Conservation (phyloP, 2,888 invertebrate genomes). For the Merodon equestris region DNA sequence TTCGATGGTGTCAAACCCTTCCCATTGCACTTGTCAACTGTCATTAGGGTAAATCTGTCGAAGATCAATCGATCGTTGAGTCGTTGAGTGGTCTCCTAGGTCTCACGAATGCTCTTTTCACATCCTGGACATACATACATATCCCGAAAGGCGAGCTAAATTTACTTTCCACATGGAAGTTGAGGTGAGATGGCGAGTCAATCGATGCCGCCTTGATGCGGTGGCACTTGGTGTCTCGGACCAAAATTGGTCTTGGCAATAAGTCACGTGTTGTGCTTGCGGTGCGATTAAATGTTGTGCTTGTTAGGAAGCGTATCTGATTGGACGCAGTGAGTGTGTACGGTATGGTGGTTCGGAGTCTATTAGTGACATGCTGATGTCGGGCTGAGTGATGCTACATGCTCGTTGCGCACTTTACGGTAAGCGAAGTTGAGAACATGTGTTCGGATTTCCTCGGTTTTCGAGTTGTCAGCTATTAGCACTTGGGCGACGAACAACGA, state of each 20-base stretch:
- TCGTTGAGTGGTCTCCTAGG: conserved; percentile 19
- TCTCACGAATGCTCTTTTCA: conserved; percentile 13
- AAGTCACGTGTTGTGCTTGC: conserved; percentile 59
- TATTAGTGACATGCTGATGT: conserved; percentile 52
- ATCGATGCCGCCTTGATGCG: conserved; percentile 55
- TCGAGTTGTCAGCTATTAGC: too few species aligned
- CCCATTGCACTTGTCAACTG: conserved; percentile 64
- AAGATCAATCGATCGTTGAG: conserved; percentile 53
- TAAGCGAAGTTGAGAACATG: conserved; percentile 36
- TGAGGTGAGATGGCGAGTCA: conserved; percentile 38
- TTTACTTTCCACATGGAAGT: too few species aligned
- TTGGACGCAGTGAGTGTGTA: conserved; percentile 20
- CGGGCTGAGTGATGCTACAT: conserved; percentile 56
- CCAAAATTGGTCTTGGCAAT: conserved; percentile 67
- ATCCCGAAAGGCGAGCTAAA: too few species aligned
- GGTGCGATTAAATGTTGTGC: conserved; percentile 58
- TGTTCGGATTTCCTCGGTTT: conserved; percentile 12
- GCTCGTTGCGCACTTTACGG: conserved; percentile 47
- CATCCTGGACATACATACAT: too few species aligned
- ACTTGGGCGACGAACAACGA: too few species aligned
- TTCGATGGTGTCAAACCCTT: conserved; percentile 38
- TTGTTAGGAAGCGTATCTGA: conserved; percentile 56
- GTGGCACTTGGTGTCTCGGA: conserved; percentile 51
- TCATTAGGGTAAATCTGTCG: conserved; percentile 62
- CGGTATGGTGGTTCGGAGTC: conserved; percentile 46